Base-by-base conservation (phyloP, 2,113 vertebrate genomes). In the Limnothrissa miodon region DNA sequence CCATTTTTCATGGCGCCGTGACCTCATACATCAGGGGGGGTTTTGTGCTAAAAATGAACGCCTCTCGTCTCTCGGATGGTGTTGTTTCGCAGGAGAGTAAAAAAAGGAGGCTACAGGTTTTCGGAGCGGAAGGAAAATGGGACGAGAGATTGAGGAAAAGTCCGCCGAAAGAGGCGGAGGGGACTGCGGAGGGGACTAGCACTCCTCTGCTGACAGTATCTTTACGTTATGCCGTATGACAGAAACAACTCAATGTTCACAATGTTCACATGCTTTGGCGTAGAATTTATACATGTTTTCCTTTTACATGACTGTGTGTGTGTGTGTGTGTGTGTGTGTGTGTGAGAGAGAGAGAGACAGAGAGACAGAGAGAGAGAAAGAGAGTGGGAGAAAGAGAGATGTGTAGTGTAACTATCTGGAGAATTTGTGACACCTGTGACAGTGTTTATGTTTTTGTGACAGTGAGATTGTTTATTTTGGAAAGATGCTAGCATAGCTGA, bases 1-100 rank as follows among this genome's bases (percentile, higher is more conserved):
- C 36, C 66, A 74, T 74, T 36, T 74, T 74, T 74, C 66, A 74
- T 74, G 11, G 33, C 11, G 33, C 33, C 25, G 33, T 36, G 66
- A 36, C 66, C 66, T 74, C 25, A 4, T 74, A 33, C 66, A 39
- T 39, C 66, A 74, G 66, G 25, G 42, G 42, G 2, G 42, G 2
- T 42, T 74, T 36, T 36, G 66, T 74, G 66, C 66, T 74, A 74
- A 74, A 74, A 74, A 74, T 74, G 66, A 74, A 74, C 5, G 15
- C 33, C 15, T 74, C 66, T 74, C 15, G 66, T 74, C 66, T 74
- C 13, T 17, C 9, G 33, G 0, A 36, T 36, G 10, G 13, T 74
- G 66, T 74, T 36, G 5, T 74, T 74, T 74, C 29, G 25, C 17
- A 10, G 21, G 53, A 21, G n/a, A n/a, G n/a, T n/a, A n/a, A 56